These are phyloP conservation scores for Panthera tigris DNA, from an alignment of 2,113 vertebrate genomes.

Conservation along the genomic window DNA sequence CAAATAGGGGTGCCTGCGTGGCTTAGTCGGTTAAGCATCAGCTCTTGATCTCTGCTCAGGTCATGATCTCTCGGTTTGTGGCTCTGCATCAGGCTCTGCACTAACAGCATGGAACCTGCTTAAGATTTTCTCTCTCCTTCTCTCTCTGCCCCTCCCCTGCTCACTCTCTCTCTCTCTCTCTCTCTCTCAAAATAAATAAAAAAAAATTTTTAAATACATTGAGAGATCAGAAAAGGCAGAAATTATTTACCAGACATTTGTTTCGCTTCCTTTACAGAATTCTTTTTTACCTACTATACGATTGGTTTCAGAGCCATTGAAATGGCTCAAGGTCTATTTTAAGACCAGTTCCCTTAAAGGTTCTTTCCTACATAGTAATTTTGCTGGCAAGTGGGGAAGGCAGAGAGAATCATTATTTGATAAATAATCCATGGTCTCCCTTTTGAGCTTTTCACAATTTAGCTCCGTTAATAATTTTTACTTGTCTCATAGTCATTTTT, in stretches of 20 bases:
- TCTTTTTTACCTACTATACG: not conserved
- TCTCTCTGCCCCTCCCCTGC: too few relatives aligned
- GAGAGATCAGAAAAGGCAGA: not conserved
- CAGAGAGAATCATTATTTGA: not conserved
- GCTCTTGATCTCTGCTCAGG: too few relatives aligned
- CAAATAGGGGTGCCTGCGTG: not conserved
- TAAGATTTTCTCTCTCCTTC: too few relatives aligned
- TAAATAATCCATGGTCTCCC: not conserved
- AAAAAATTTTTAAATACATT: not conserved
- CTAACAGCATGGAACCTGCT: too few relatives aligned
- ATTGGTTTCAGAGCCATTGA: not conserved
- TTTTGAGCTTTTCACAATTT: slow-evolving; percentile 33
- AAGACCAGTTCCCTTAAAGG: not conserved
- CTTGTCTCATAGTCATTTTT: slow-evolving; percentile 7
- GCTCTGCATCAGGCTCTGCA: too few relatives aligned
- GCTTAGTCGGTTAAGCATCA: too few relatives aligned
- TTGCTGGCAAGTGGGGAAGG: not conserved
- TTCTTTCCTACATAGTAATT: not conserved
- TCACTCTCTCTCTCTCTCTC: too few relatives aligned
- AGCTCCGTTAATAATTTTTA: not conserved
- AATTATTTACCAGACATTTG: not conserved
- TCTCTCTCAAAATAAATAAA: too few relatives aligned
- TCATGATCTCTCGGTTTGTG: too few relatives aligned
- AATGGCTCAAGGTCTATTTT: not conserved
- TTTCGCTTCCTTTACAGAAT: not conserved